Percentiles rank a stretch among this genome's conserved stretches.
Conservation (phyloP, 2,113 vertebrate species). For the Phrynocephalus versicolor region DNA sequence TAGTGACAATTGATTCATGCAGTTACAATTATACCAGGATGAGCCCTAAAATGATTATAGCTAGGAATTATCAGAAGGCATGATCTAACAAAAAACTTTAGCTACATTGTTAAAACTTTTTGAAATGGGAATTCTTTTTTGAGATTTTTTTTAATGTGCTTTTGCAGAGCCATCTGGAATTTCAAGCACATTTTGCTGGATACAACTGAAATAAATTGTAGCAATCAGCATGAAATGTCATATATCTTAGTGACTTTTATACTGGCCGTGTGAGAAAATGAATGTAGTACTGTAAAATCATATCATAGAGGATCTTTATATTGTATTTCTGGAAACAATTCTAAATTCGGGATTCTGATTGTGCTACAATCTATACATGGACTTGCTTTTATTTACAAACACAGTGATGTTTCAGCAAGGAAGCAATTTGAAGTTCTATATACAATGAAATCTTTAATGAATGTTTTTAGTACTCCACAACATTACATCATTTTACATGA, state of each 20-base stretch:
- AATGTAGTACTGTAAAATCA: neutral
- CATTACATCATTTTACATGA: no score
- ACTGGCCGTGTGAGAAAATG: neutral
- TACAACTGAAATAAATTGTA: neutral
- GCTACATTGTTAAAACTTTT: neutral
- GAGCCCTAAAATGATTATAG: no score
- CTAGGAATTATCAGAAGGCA: neutral
- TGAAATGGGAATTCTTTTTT: neutral
- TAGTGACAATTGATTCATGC: no score
- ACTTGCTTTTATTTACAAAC: conserved; percentile 16
- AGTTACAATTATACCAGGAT: no score
- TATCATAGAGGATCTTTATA: neutral
- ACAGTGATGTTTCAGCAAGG: conserved; percentile 10
- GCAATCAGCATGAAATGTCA: neutral
- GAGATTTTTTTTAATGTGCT: neutral
- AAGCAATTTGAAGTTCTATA: neutral
- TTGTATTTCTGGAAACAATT: neutral
- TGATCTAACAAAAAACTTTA: neutral
- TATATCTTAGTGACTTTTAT: neutral
- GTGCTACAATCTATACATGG: neutral
- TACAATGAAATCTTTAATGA: neutral
- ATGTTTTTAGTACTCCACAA: no score
- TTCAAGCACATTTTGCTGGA: neutral
- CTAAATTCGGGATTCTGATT: neutral
- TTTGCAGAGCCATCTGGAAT: neutral